These are phyloP conservation scores for Acleris holmiana DNA, from an alignment of 2,888 invertebrate species.

Conservation along the genomic window DNA sequence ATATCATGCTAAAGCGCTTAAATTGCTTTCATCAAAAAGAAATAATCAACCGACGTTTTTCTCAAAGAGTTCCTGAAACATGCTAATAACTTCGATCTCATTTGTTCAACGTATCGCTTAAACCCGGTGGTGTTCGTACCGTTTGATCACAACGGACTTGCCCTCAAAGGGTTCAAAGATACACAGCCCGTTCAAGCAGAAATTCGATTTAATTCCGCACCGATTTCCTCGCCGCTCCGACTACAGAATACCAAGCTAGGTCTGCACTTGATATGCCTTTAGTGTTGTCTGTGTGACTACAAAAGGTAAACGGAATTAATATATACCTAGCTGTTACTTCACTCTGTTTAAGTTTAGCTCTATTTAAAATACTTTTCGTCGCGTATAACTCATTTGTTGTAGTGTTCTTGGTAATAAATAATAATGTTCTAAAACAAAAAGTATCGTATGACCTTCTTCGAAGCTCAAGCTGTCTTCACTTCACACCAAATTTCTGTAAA, in stretches of 20 bases:
- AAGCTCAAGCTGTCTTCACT: no score
- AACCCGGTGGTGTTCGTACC: conserved; percentile 34
- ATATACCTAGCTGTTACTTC: neutral
- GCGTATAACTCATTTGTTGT: no score
- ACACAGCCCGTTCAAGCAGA: conserved; percentile 62
- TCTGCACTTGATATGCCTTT: conserved; percentile 16
- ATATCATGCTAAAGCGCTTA: no score
- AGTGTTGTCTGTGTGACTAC: conserved; percentile 13
- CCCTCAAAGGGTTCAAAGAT: conserved; percentile 65
- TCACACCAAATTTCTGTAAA: no score
- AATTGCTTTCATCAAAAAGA: no score
- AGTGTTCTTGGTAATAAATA: no score
- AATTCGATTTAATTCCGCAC: conserved; percentile 72
- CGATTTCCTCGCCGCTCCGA: conserved; percentile 49
- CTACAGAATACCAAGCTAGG: conserved; percentile 19
- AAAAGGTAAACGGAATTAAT: conserved; percentile 17
- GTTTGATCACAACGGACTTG: conserved; percentile 60
- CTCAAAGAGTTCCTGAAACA: neutral
- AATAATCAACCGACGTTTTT: no score
- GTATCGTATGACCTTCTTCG: no score
- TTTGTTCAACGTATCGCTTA: conserved; percentile 18
- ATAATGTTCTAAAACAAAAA: no score
- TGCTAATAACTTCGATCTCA: conserved; percentile 2
- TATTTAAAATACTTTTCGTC: no score
- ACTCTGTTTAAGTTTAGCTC: neutral